Evolutionary conservation across 2,113 vertebrate genomes (phyloP), one percentile per base, ranked within the genome.

Genomic region (Istiophorus platypterus): DNA sequence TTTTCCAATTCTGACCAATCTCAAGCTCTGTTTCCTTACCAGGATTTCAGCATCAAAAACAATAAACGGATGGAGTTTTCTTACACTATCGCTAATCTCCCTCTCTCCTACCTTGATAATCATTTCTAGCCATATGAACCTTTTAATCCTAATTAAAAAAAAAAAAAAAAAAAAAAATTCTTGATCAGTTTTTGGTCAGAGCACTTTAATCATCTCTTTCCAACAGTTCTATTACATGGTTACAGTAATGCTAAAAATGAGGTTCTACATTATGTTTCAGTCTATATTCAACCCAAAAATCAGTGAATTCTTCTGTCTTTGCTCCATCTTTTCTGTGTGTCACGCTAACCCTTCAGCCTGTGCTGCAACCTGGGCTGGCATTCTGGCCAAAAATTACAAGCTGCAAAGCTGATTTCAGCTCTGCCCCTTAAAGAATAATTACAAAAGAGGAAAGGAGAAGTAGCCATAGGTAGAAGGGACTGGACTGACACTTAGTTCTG

Each of bases 351-450:
- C 63, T 13, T 51, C 82, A 83, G 45, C 77, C 82, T 82, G 63
- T 42, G 67, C 67, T 75, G 51, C 13, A 18, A 69, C 82, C 58
- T 58, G 41, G 75, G 62, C 58, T 34, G 41, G 62, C 34, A 61
- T 69, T 39, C 3, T 0, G 12, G 74, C 75, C 77, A 84, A 72
- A 70, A 84, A 49, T 80, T 86, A 37, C 62, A 18, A 75, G 75
- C 75, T 72, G 58, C 34, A 75, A 80, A 86, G 63, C 56, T 72
- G 72, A 74, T 84, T 80, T 71, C 37, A 31, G 31, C 74, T 71
- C 42, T 76, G 87, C 65, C 80, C 91, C 92, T 88, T 18, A 85
- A 86, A 87, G 85, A 81, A 83, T 85, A 87, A 91, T 89, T 93
- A 91, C 85, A 81, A 86, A 86, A 63, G 54, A 75, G 73, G 29